These are phyloP conservation scores for Pinctada fucata DNA, from an alignment of 2,888 invertebrate genomes.

Conservation along the genomic window DNA sequence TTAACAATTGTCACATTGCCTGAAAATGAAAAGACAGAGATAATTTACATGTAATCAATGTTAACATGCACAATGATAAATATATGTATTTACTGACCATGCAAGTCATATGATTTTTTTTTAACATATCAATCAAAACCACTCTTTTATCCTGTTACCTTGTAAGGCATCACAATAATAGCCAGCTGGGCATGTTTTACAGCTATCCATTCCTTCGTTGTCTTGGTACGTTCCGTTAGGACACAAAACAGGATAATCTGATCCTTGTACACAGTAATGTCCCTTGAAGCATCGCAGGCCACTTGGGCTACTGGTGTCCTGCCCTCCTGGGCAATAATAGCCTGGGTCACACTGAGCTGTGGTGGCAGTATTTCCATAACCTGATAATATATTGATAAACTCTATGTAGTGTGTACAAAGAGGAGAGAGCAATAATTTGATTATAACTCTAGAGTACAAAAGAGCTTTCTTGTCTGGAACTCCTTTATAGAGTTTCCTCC, in stretches of 20 bases:
- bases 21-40: slow-evolving; percentile 24
- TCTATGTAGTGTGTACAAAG: too few relatives aligned
- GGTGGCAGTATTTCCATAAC: slow-evolving; percentile 66
- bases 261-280: slow-evolving; percentile 68
- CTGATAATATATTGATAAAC: slow-evolving; percentile 45
- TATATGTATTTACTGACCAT: too few relatives aligned
- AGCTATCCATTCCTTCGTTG: slow-evolving; percentile 58
- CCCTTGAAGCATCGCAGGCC: slow-evolving; percentile 68
- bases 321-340: slow-evolving; percentile 74
- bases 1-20: slow-evolving; percentile 50
- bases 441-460: too few relatives aligned
- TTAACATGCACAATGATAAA: too few relatives aligned
- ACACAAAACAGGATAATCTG: slow-evolving; percentile 64
- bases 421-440: too few relatives aligned
- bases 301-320: slow-evolving; percentile 64
- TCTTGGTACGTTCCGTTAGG: slow-evolving; percentile 72
- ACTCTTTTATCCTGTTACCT: slow-evolving; percentile 35
- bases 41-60: background rate
- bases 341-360: slow-evolving; percentile 67
- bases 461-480: too few relatives aligned
- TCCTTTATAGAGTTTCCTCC: too few relatives aligned
- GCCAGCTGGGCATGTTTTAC: slow-evolving; percentile 69
- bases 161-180: slow-evolving; percentile 66
- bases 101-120: too few relatives aligned
- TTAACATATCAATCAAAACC: too few relatives aligned